These are phyloP conservation scores for Microtus obscurus DNA, from an alignment of 2,797 vertebrate species.

Conservation along the genomic window DNA sequence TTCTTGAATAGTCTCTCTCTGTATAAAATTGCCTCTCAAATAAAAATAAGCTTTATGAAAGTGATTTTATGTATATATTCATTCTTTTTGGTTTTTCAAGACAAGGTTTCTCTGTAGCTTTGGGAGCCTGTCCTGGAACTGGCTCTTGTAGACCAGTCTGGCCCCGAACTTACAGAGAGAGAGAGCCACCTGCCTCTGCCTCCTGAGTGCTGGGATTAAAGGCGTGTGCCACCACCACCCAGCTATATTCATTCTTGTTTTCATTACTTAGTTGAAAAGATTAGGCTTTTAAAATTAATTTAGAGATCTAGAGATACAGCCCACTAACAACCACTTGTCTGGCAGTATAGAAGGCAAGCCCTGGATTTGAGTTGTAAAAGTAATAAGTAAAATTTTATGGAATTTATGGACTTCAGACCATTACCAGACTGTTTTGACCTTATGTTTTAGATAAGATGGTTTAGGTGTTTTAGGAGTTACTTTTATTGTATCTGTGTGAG, in stretches of 20 bases:
- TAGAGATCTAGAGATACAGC: not conserved
- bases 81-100: no score
- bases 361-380: not conserved
- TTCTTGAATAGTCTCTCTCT: not conserved
- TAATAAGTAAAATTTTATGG: not conserved
- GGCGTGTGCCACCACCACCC: no score
- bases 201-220: no score
- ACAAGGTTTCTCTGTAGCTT: no score
- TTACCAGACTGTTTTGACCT: not conserved
- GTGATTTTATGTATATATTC: not conserved
- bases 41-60: conserved; percentile 66
- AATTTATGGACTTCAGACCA: conserved; percentile 44
- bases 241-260: not conserved
- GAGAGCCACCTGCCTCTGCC: no score
- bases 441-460: not conserved
- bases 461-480: not conserved
- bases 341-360: not conserved
- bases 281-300: conserved; percentile 40
- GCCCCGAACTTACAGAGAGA: no score
- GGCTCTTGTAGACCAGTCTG: no score
- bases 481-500: not conserved
- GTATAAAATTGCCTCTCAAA: conserved; percentile 31
- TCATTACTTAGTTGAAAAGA: conserved; percentile 44
- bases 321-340: not conserved
- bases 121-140: no score